phyloP scores from a whole-genome alignment of 2,888 invertebrate genomes.

The Drosophila paramelanica region DNA sequence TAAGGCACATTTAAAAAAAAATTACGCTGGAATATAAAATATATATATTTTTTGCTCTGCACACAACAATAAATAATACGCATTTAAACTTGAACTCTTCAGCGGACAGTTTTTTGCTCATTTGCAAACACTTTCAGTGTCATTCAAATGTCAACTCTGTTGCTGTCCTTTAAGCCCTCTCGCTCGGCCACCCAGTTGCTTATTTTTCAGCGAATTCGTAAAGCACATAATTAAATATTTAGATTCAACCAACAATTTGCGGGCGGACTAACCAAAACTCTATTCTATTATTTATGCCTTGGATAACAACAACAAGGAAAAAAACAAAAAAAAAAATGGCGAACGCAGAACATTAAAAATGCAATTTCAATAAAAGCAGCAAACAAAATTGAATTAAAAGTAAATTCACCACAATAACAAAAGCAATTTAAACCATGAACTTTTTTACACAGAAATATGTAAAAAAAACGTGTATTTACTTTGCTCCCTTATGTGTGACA shows the following conservation, averaged over 20 bases:
- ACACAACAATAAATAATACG: neutral
- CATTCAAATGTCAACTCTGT: constrained; percentile 48
- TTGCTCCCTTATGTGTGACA: constrained; percentile 29
- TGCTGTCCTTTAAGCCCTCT: neutral
- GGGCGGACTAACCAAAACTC: constrained; percentile 27
- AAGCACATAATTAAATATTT: constrained; percentile 49
- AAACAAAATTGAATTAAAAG: constrained; percentile 67
- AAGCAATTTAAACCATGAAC: constrained; percentile 22
- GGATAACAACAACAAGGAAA: neutral
- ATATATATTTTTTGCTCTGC: neutral
- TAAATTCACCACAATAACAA: constrained; percentile 34
- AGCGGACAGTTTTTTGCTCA: constrained; percentile 13
- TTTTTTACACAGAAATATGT: constrained; percentile 13
- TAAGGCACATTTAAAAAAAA: neutral
- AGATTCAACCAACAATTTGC: constrained; percentile 52
- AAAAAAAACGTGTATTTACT: constrained; percentile 15
- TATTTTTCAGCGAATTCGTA: constrained; percentile 3
- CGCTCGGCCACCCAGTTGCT: constrained; percentile 5
- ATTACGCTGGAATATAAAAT: too few species aligned
- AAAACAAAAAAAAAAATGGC: neutral
- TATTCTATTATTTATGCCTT: constrained; percentile 53
- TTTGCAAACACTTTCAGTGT: constrained; percentile 32
- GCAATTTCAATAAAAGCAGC: constrained; percentile 58
- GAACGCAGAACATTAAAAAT: constrained; percentile 54
- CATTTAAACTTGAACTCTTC: constrained; percentile 1